Evolutionary conservation across 2,888 invertebrate species (phyloP), one percentile per base, ranked within the genome.

Genomic region (Auanema sp.): DNA sequence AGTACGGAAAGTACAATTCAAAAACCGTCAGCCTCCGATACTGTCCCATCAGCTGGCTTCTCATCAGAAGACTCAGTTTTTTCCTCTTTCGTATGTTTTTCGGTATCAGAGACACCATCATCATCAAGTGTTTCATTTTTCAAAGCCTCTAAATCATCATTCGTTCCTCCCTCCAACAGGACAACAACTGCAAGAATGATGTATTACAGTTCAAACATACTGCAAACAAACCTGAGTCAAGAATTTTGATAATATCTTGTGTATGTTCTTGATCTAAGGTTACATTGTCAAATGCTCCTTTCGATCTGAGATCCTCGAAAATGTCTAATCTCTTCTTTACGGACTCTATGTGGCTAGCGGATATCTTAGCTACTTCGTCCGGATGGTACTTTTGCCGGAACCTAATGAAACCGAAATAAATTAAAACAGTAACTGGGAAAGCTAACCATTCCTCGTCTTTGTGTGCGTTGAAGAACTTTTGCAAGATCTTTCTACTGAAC

Each of bases 311-410:
- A 69, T 93, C 92, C 80, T 91, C 86, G 85, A 95, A 97, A 0
- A 94, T 92, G 72, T 91, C 90, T 12, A 93, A 89, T 1, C 98
- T 90, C 86, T 90, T 91, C 90, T 81, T 74, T 56, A 86, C 74
- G n/a, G 83, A 60, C 62, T 87, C 86, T 61, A 90, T 87, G 80
- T 93, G 92, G 83, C 95, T 94, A 18, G 92, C 91, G 85, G 91
- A 92, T 62, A 92, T 88, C 85, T 91, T 93, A 41, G 91, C 89
- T 58, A 92, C 92, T 83, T 97, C 96, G 85, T 94, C 93, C 2
- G 98, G 98, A 85, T 98, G 97, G 84, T 97, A 99, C 87, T 97
- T 97, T 79, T 92, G 90, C 87, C 95, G 94, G 89, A 98, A 98
- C 97, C 98, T 98, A 71, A 5, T 16, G 3, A 3, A 21, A 21